phyloP scores from a whole-genome alignment of 2,888 invertebrate species.

The Callyntrura sp. region DNA sequence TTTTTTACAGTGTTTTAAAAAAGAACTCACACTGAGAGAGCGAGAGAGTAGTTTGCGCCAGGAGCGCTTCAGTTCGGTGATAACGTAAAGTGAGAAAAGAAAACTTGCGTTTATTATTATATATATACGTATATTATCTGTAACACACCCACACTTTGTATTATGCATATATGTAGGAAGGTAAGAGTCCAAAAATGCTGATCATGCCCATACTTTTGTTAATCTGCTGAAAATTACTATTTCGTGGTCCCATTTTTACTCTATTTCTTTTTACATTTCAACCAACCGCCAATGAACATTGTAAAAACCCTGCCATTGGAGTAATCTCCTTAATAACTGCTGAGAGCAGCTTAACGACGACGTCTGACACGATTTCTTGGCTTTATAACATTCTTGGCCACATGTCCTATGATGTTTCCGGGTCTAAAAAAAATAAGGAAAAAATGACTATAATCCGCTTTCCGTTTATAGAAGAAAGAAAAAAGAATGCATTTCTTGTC shows the following conservation, averaged over 20 bases:
- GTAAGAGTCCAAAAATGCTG: no score
- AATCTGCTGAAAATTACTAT: no score
- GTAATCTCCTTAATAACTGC: background rate
- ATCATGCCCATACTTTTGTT: no score
- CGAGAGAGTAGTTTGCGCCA: background rate
- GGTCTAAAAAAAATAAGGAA: constrained; percentile 16
- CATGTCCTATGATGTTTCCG: constrained; percentile 64
- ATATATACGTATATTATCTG: no score
- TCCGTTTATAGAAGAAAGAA: background rate
- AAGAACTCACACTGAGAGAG: background rate
- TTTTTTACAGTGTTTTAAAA: background rate
- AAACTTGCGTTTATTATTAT: no score
- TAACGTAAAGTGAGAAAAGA: no score
- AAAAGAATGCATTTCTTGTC: background rate
- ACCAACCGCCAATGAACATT: no score
- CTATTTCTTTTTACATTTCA: no score
- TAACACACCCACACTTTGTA: no score
- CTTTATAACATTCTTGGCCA: constrained; percentile 61
- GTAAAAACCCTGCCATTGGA: background rate
- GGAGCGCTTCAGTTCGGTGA: no score
- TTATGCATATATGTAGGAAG: no score
- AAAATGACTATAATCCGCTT: background rate
- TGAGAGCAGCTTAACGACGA: background rate
- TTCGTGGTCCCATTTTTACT: no score
- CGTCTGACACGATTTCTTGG: constrained; percentile 60